Conservation (phyloP, 30 jellyfish, hydroid and myxozoan genomes). For the Phacellophora camtschatica region DNA sequence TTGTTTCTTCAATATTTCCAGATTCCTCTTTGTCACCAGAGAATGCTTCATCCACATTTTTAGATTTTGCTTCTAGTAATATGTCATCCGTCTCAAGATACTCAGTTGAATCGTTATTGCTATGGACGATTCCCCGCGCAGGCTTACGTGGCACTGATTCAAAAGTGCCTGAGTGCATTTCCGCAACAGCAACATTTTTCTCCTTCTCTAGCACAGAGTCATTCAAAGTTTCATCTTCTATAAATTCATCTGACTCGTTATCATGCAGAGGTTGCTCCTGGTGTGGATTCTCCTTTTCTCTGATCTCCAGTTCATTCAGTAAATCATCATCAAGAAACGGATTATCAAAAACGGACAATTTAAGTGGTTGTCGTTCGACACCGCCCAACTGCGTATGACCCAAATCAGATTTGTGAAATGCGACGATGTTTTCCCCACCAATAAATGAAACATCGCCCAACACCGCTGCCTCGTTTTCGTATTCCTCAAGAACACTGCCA, state of each 20-base stretch:
- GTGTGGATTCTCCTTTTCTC: background rate
- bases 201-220: background rate
- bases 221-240: background rate
- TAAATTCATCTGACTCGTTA: background rate
- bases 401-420: background rate
- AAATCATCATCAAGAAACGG: constrained; percentile 25
- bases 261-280: background rate
- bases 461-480: constrained; percentile 52
- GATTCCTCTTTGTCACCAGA: background rate
- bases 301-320: background rate
- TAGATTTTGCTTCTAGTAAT: no score
- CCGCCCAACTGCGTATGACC: background rate
- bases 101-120: background rate
- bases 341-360: constrained; percentile 1
- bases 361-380: background rate
- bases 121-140: background rate
- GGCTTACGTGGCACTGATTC: background rate
- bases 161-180: background rate
- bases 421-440: background rate
- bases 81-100: background rate
- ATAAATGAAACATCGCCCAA: constrained; percentile 32
- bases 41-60: no score
- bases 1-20: background rate
- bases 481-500: constrained; percentile 27
- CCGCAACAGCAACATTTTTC: background rate